Base-by-base conservation (phyloP, 2,797 vertebrate genomes). In the Leptodactylus fallax region DNA sequence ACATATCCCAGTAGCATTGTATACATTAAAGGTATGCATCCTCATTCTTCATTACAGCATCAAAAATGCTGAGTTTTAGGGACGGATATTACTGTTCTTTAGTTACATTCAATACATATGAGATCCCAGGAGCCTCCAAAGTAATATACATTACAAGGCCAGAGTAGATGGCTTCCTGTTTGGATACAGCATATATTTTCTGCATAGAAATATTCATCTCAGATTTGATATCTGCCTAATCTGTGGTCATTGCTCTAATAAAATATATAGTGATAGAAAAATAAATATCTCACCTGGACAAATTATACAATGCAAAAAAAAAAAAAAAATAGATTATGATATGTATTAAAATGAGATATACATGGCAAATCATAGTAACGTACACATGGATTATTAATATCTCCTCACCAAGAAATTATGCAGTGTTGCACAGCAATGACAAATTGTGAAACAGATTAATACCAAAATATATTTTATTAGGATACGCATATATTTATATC, bases 61-160 rank as follows among this genome's bases (percentile, higher is more conserved):
- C 49, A 79, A 51, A 79, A 60, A 72, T 69, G 53, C 36, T 79
- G 49, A 17, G 65, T 78, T 78, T 71, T 56, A 78, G 60, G 60
- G 58, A 9, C 71, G 60, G 53, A 27, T 87, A 49, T 69, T 25
- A 78, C 13, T 67, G 60, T 13, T 69, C 12, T 87, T 36, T 53
- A 71, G 55, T 71, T 71, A 21, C 53, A 63, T 23, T 53, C 7
- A 85, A 80, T 55, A 36, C 55, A 21, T 19, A 83, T 71, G 14
- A 58, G 61, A 83, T 74, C 56, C 56, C 76, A 85, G 27, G 51
- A 67, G 76, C 69, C 80, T 80, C 36, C 21, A 3, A 47, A 36
- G 82, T 80, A 55, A 84, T 63, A 17, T 60, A 79, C 63, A 83
- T 71, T 69, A 77, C 60, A 86, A 87, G 72, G 79, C 83, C 84